phyloP scores from a whole-genome alignment of 2,888 invertebrate species.

The Plebejus argus region DNA sequence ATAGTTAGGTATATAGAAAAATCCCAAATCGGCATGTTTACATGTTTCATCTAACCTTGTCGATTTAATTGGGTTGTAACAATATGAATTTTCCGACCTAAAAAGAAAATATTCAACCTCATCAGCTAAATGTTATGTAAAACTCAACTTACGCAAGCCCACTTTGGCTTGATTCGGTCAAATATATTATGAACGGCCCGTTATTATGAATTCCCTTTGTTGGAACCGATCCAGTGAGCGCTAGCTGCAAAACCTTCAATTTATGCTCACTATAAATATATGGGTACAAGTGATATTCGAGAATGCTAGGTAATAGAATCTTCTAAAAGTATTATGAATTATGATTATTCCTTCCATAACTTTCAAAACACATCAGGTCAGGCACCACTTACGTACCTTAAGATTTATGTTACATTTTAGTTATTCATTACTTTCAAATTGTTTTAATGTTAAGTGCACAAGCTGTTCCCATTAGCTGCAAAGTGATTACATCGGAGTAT shows the following conservation, averaged over 20 bases:
- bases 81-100: background rate
- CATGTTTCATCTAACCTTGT: background rate
- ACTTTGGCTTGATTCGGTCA: constrained; percentile 8
- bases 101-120: background rate
- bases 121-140: background rate
- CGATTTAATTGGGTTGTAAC: background rate
- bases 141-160: background rate
- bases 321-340: too few relatives aligned
- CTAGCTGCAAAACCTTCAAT: constrained; percentile 26
- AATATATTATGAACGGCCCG: constrained; percentile 5
- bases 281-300: background rate
- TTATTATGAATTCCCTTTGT: constrained; percentile 28
- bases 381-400: background rate
- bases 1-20: background rate
- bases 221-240: constrained; percentile 30
- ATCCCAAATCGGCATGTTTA: background rate
- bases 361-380: background rate
- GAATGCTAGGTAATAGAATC: background rate
- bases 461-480: background rate
- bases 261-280: constrained; percentile 7
- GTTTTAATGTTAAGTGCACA: constrained; percentile 14
- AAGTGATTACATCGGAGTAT: background rate
- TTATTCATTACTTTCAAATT: constrained; percentile 12
- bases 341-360: too few relatives aligned
- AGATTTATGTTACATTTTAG: constrained; percentile 8